These are phyloP conservation scores for Oreochromis grahami DNA, from an alignment of 2,797 vertebrate genomes.

Conservation along the genomic window DNA sequence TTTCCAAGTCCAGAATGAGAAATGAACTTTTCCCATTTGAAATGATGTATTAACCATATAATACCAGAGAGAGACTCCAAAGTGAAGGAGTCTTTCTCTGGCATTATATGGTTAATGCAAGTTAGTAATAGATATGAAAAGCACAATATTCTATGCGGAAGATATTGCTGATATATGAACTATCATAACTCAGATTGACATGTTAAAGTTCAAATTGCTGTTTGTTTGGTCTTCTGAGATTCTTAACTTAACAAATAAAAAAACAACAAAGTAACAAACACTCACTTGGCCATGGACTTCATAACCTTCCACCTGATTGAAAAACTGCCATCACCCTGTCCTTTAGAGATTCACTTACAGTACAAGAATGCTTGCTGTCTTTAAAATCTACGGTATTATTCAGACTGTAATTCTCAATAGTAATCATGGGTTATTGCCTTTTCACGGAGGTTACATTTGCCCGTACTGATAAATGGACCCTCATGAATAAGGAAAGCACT, in stretches of 20 bases:
- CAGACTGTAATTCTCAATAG: not conserved
- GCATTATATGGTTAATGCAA: not conserved
- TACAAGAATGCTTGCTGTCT: not conserved
- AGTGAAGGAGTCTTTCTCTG: not conserved
- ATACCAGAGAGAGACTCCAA: not conserved
- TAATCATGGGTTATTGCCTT: not conserved
- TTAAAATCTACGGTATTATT: not conserved
- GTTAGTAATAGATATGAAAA: fast-evolving
- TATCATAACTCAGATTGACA: not conserved
- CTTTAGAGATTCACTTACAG: not conserved
- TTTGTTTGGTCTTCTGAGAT: not conserved
- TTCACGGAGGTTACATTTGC: not conserved
- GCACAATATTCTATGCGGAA: not conserved
- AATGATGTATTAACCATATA: not conserved
- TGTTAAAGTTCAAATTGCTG: not conserved
- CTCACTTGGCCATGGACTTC: not conserved
- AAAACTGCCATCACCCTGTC: fast-evolving
- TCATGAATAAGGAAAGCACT: not conserved
- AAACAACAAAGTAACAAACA: not conserved
- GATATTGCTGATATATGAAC: not conserved
- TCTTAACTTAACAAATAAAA: not conserved
- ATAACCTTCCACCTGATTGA: not conserved
- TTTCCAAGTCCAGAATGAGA: not conserved
- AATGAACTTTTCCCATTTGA: fast-evolving
- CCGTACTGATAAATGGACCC: fast-evolving